phyloP scores from a whole-genome alignment of 2,113 vertebrate genomes.

The Otis tarda region DNA sequence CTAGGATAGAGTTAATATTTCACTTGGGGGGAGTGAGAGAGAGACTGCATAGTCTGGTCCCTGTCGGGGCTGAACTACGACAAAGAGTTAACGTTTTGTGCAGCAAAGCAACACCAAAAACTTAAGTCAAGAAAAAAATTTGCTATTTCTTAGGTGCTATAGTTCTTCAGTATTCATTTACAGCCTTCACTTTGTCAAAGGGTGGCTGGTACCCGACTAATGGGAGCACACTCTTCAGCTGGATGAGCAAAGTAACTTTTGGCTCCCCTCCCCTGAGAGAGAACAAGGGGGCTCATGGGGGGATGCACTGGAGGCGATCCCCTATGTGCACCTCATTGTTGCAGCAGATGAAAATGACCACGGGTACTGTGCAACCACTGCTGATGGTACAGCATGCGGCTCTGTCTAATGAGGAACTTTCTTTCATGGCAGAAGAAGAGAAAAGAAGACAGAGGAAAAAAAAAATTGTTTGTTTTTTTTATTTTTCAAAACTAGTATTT shows the following conservation, averaged over 20 bases:
- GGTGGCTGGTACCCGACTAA: not conserved
- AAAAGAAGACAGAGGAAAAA: not conserved
- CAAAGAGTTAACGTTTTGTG: rapidly evolving
- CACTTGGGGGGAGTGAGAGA: no score
- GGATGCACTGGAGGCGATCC: not conserved
- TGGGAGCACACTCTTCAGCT: not conserved
- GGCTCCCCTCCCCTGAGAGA: not conserved
- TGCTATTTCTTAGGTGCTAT: not conserved
- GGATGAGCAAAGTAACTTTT: not conserved
- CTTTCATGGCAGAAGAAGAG: not conserved
- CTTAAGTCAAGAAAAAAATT: not conserved
- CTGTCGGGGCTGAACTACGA: no score
- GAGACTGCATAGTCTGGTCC: no score
- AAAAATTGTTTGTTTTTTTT: not conserved
- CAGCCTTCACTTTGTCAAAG: not conserved
- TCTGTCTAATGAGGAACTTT: not conserved
- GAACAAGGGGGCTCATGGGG: not conserved
- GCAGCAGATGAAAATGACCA: not conserved
- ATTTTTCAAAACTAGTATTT: not conserved
- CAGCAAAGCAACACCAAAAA: not conserved
- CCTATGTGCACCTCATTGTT: not conserved
- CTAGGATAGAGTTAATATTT: no score
- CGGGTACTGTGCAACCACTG: not conserved
- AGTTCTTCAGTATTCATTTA: not conserved
- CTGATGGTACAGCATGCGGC: not conserved